Conservation (phyloP, 2,888 invertebrate species). For the Furcula furcula region DNA sequence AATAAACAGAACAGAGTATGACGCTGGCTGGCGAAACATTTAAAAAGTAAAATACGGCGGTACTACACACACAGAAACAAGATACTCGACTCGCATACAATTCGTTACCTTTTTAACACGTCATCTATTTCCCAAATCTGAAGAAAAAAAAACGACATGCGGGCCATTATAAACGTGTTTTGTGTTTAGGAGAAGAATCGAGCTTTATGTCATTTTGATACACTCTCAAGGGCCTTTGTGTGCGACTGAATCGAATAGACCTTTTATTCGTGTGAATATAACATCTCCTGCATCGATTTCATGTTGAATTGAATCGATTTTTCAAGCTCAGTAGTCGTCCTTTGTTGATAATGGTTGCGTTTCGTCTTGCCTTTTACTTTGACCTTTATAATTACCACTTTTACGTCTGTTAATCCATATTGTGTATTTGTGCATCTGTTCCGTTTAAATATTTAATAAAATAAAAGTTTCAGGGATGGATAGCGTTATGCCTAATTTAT, state of each 20-base stretch:
- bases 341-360: conserved; percentile 67
- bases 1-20: neutral
- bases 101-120: conserved; percentile 79
- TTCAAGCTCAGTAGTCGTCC: conserved; percentile 76
- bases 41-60: conserved; percentile 54
- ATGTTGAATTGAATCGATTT: conserved; percentile 76
- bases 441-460: conserved; percentile 14
- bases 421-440: conserved; percentile 29
- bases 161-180: conserved; percentile 71
- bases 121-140: conserved; percentile 72
- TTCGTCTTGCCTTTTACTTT: conserved; percentile 50
- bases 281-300: conserved; percentile 57
- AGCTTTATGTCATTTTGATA: conserved; percentile 81
- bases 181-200: conserved; percentile 57
- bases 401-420: conserved; percentile 41
- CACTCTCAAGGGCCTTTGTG: conserved; percentile 73
- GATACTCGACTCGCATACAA: conserved; percentile 48
- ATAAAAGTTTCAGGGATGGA: no score
- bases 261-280: conserved; percentile 69
- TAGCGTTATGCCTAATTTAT: no score
- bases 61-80: conserved; percentile 48
- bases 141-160: conserved; percentile 62
- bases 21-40: neutral
- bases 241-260: conserved; percentile 53
- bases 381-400: conserved; percentile 57